A percentile compares a stretch with the other conserved stretches of the same genome.
Evolutionary conservation across 2,797 vertebrate species (phyloP).

Genomic region (Myiothlypis coronata): DNA sequence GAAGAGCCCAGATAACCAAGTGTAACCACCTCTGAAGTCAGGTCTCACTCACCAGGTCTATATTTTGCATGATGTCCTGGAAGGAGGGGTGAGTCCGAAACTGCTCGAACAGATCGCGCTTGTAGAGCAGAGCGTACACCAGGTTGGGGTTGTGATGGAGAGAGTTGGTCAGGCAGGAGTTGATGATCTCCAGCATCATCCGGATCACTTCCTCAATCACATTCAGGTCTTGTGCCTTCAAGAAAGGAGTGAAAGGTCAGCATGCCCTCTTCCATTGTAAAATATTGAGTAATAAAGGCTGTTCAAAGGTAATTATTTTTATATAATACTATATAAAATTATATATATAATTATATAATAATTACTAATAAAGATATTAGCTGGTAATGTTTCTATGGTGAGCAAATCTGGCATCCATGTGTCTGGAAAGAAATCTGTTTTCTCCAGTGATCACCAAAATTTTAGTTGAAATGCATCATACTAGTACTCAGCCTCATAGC

Average conservation of each 20-base stretch:
- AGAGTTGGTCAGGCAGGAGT: slow-evolving; percentile 93
- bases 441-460: neutral
- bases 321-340: too few species aligned
- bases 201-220: slow-evolving; percentile 98
- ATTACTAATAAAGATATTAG: neutral
- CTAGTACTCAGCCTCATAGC: neutral
- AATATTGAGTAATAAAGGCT: neutral
- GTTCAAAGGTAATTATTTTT: neutral
- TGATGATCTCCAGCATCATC: slow-evolving; percentile 99
- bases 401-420: neutral
- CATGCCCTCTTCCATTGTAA: neutral
- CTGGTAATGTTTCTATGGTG: neutral
- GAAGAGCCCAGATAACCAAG: neutral
- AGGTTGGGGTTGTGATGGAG: slow-evolving; percentile 97
- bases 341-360: too few species aligned
- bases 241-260: slow-evolving; percentile 8
- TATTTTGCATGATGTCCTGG: slow-evolving; percentile 98
- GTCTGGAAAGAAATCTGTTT: neutral
- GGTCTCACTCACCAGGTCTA: slow-evolving; percentile 86
- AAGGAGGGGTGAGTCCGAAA: slow-evolving; percentile 94
- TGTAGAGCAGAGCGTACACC: slow-evolving; percentile 94
- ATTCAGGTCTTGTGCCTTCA: slow-evolving; percentile 92
- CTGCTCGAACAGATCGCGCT: slow-evolving; percentile 96
- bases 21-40: neutral
- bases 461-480: neutral